Evolutionary conservation across 2,113 vertebrate genomes (phyloP), one percentile per base, ranked within the genome.

Genomic region (Marmota flaviventris): DNA sequence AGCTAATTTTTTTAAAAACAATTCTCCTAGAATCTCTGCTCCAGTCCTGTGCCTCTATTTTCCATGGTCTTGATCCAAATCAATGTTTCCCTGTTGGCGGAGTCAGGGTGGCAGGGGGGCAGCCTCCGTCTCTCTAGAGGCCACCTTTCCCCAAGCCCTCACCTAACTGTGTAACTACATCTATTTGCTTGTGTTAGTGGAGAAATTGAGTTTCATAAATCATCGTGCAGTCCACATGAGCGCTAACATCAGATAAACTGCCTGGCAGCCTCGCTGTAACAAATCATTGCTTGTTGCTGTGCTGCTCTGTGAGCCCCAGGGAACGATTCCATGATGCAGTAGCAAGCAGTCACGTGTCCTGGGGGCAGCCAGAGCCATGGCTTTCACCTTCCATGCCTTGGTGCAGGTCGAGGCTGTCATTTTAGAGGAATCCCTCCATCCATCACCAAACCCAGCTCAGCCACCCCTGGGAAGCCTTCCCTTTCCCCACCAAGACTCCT

Each of bases 201-300:
- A 90, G 75, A 92, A 86, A 94, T 29, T 53, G 85, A 42, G 69
- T 77, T 86, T 91, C 90, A 84, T 93, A 91, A 91, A 96, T 96
- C 85, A 93, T 76, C 63, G 69, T 91, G 82, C 82, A 84, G 93
- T 73, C 95, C 95, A 95, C 63, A 58, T 58, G 61, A 81, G 67
- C 8, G 2, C 82, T 78, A 91, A 79, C 76, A 72, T 96, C 95
- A 93, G 93, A 91, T 96, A 87, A 78, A 82, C 67, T 86, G 75
- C 93, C 82, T 32, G 76, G 58, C 70, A 84, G 56, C 53, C 83
- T 7, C 1, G 34, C 77, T 42, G 77, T 84, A 78, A 87, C 93
- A 93, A 87, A 95, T 96, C 93, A 75, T 32, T 84, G 82, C 92
- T 75, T 73, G 90, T 91, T 93, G 90, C 86, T 95, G 42, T 48